Evolutionary conservation across 2,797 vertebrate species (phyloP), one percentile per base, ranked within the genome.

Genomic region (Pyrocephalus nanus): DNA sequence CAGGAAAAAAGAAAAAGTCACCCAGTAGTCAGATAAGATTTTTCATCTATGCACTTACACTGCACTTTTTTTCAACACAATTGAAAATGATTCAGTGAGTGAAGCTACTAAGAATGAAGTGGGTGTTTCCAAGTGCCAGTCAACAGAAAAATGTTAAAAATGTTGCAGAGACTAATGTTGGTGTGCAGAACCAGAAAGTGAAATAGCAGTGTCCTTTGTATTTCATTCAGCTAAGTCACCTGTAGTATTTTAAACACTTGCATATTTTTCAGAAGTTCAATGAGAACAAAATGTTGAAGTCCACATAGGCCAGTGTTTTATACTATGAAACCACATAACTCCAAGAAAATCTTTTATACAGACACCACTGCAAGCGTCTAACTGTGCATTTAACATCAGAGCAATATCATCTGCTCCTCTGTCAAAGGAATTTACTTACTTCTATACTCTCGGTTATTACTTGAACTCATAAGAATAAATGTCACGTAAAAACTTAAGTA

Each of bases 71-170:
- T 90, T 91, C 67, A 86, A 30, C 60, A 73, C 83, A 93, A 47
- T 62, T 70, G 66, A 81, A 91, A 90, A 85, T 45, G 43, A 73
- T 73, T 92, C 75, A 73, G 58, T 71, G 64, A 93, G 58, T 86
- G 76, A 90, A 87, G 40, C 34, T 62, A 23, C 74, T 78, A 55
- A 85, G 67, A 90, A 93, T 74, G 36, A 87, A 93, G 70, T 88
- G 64, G 92, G 73, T 71, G 47, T 91, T 96, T 95, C 84, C n/a
- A 89, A 78, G 77, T 93, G 89, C 50, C 87, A 95, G 77, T 94
- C 50, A 85, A 88, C 40, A 92, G 79, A 79, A 93, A 91, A 95
- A 77, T 69, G 30, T 69, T 42, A 65, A 84, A 95, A 95, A 70
- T 81, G 43, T 30, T 69, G 18, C 54, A 65, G 86, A 93, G 38